A percentile compares a stretch with the other conserved stretches of the same genome.
Evolutionary conservation across 2,888 invertebrate species (phyloP).

Genomic region (Lepetodrilus schrolli): DNA sequence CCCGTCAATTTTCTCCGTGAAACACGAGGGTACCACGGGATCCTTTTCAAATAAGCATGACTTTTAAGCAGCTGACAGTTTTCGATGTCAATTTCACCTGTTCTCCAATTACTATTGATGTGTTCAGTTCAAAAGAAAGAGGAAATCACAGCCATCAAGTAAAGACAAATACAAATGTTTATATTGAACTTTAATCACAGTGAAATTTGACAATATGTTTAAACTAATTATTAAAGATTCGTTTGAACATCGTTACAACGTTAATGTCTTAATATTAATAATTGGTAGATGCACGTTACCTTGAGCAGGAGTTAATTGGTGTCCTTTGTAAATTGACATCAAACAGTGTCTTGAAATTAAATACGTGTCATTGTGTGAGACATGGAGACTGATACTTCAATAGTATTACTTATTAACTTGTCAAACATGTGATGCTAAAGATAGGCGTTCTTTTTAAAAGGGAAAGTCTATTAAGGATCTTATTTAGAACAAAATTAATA

Average conservation of each 20-base stretch:
- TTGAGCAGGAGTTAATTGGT: too few relatives aligned
- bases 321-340: too few relatives aligned
- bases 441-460: too few relatives aligned
- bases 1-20: neutral
- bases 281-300: too few relatives aligned
- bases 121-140: neutral
- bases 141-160: neutral
- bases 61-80: constrained; percentile 12
- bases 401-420: too few relatives aligned
- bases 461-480: too few relatives aligned
- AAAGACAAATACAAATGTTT: constrained; percentile 19
- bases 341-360: too few relatives aligned
- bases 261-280: constrained; percentile 5
- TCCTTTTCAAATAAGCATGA: constrained; percentile 1
- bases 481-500: too few relatives aligned
- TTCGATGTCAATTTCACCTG: neutral
- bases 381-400: too few relatives aligned
- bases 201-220: neutral
- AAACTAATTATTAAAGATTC: neutral
- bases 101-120: constrained; percentile 12
- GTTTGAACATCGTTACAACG: neutral
- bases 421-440: too few relatives aligned
- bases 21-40: neutral
- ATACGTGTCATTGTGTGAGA: too few relatives aligned
- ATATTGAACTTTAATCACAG: constrained; percentile 19